These are phyloP conservation scores for Psittacula derbiana DNA, from an alignment of 2,797 vertebrate species.

Conservation along the genomic window DNA sequence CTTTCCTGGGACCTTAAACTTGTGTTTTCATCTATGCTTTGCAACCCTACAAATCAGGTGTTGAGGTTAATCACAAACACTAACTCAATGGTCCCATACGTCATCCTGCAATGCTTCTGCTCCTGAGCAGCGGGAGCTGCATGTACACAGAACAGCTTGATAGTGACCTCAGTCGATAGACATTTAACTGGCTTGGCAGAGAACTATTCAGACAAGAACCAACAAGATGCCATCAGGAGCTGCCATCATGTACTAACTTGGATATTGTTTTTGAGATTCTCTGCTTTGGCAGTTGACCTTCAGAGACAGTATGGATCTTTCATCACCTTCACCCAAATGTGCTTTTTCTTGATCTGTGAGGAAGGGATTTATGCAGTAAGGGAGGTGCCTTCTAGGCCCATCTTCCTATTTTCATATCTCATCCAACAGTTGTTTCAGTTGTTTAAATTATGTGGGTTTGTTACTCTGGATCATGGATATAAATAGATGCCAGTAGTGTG, in stretches of 20 bases:
- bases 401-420: background rate
- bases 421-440: background rate
- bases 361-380: background rate
- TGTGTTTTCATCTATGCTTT: background rate
- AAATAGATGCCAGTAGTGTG: background rate
- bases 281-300: background rate
- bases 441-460: background rate
- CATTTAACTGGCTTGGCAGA: background rate
- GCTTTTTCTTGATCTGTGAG: background rate
- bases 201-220: background rate
- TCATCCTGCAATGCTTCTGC: background rate
- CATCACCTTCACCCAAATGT: background rate
- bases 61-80: background rate
- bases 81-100: accelerated
- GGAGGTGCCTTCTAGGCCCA: background rate
- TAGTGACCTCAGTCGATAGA: background rate
- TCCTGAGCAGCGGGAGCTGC: background rate
- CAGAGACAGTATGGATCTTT: background rate
- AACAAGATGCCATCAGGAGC: background rate
- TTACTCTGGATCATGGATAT: background rate
- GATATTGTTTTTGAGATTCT: background rate
- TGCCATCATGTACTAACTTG: background rate
- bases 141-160: background rate
- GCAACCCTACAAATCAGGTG: background rate
- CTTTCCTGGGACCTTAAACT: background rate